Percentiles rank a stretch among this genome's conserved stretches.
Conservation (phyloP, 1,140 invertebrate genomes). For the Rhopalosiphum maidis region DNA sequence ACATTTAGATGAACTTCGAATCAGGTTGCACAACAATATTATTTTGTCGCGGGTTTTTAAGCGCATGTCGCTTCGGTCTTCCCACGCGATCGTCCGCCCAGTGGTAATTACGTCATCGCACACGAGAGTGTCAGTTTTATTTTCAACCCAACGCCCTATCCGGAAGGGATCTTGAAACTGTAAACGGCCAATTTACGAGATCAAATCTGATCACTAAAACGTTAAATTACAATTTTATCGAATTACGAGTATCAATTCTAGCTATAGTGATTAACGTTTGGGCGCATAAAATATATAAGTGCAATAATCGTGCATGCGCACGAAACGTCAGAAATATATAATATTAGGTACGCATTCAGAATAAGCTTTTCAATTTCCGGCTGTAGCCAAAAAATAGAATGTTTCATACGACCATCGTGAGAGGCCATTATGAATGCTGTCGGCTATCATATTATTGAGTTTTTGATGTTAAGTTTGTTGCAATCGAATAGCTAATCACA, state of each 20-base stretch:
- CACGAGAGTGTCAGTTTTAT: slow-evolving; percentile 21
- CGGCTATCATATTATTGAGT: too few relatives aligned
- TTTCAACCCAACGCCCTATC: slow-evolving; percentile 27
- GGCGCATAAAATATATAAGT: not conserved
- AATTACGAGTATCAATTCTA: not conserved
- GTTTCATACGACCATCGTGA: not conserved
- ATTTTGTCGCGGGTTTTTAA: slow-evolving; percentile 49
- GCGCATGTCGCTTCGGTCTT: slow-evolving; percentile 13
- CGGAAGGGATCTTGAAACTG: slow-evolving; percentile 26
- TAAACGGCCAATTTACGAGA: slow-evolving; percentile 12
- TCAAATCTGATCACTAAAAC: not conserved
- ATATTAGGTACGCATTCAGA: not conserved
- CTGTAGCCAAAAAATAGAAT: not conserved
- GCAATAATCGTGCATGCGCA: not conserved
- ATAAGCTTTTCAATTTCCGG: not conserved
- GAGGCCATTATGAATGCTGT: not conserved
- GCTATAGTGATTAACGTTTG: not conserved
- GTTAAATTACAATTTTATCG: not conserved
- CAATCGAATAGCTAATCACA: not conserved
- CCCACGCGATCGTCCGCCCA: slow-evolving; percentile 13
- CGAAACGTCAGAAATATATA: not conserved
- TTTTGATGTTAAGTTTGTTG: not conserved
- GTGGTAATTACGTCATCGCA: slow-evolving; percentile 3
- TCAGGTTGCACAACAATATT: slow-evolving; percentile 51
- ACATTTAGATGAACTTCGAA: not conserved